Evolutionary conservation across 1,140 invertebrate species (phyloP).

Genomic region (Gryon sp.): DNA sequence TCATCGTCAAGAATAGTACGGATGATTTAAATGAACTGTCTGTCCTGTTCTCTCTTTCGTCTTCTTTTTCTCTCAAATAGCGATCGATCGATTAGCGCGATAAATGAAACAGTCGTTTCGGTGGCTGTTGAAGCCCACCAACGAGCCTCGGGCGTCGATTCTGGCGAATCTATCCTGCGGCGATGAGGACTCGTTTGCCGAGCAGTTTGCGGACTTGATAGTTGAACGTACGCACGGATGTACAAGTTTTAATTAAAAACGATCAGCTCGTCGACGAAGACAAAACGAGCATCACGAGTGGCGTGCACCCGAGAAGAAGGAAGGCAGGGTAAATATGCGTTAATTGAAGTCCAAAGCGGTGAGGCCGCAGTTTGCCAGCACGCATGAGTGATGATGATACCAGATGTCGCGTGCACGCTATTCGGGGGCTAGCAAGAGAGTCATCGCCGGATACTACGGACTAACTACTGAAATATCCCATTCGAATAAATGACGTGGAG

Average conservation of each 20-base stretch:
- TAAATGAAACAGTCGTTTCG: conserved; percentile 56
- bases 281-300: conserved; percentile 46
- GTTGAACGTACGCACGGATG: conserved; percentile 43
- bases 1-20: conserved; percentile 11
- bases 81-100: conserved; percentile 43
- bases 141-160: conserved; percentile 43
- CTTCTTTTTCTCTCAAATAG: too few species aligned
- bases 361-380: conserved; percentile 49
- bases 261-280: conserved; percentile 39
- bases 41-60: too few species aligned
- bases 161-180: conserved; percentile 36
- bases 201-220: conserved; percentile 56
- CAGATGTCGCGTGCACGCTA: conserved; percentile 67
- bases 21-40: conserved; percentile 23
- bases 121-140: conserved; percentile 18
- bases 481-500: not conserved
- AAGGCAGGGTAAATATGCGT: conserved; percentile 66
- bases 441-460: conserved; percentile 7
- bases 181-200: conserved; percentile 52
- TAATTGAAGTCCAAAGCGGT: conserved; percentile 69
- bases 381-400: conserved; percentile 63
- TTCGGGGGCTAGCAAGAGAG: conserved; percentile 66
- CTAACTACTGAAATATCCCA: conserved; percentile 18
- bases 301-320: conserved; percentile 40
- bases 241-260: conserved; percentile 69